Evolutionary conservation across 2,888 invertebrate species (phyloP).

Genomic region (Troilus luridus): DNA sequence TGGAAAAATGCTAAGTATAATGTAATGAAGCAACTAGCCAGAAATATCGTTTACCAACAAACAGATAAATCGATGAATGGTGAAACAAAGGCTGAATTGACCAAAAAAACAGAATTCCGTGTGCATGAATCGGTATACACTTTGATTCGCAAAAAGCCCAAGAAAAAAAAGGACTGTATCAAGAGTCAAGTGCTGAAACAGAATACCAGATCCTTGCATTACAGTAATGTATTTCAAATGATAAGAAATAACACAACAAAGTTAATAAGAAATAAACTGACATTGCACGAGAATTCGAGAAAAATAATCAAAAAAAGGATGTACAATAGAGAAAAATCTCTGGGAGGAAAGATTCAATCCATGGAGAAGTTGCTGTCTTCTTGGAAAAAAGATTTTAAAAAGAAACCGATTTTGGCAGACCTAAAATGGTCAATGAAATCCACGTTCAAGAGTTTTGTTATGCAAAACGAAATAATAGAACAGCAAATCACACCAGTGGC

Average conservation of each 20-base stretch:
- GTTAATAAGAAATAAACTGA: not conserved
- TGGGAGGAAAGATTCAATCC: not conserved
- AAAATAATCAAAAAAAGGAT: slow-evolving; percentile 7
- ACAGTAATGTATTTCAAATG: slow-evolving; percentile 25
- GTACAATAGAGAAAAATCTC: not conserved
- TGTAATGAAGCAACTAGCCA: not conserved
- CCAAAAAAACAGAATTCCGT: not conserved
- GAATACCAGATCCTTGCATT: not conserved
- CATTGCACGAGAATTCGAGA: not conserved
- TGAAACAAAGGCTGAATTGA: not conserved
- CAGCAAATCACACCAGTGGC: not conserved
- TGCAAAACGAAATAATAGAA: not conserved
- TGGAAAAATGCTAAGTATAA: not conserved
- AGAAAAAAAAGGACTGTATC: not conserved
- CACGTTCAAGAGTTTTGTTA: not conserved
- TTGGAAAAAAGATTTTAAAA: slow-evolving; percentile 26
- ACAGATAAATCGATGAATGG: not conserved
- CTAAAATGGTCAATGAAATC: slow-evolving; percentile 31
- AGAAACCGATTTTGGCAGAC: not conserved
- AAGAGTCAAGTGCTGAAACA: not conserved
- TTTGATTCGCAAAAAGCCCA: slow-evolving; percentile 2
- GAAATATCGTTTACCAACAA: not conserved
- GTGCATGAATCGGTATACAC: not conserved
- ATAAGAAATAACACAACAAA: slow-evolving; percentile 21
- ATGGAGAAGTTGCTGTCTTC: not conserved